These are phyloP conservation scores for Aurelia aurita complex sp. Pacific DNA, from an alignment of 30 jellyfish, hydroid and myxozoan genomes.

Conservation along the genomic window DNA sequence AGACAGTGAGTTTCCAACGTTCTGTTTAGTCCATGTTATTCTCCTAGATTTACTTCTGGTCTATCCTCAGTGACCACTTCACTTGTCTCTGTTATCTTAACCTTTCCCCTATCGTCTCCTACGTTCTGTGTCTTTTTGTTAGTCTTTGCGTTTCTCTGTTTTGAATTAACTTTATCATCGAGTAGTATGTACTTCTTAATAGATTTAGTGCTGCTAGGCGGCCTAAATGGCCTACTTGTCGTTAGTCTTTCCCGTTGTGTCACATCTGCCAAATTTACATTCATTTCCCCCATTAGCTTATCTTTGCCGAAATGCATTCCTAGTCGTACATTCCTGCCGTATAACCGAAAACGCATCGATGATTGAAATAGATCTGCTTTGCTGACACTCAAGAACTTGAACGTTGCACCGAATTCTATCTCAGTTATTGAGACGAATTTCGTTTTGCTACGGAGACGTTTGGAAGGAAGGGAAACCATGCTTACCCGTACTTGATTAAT, in stretches of 20 bases:
- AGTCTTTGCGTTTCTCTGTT: too few species aligned
- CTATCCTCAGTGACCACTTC: too few species aligned
- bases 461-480: constrained; percentile 73
- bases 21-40: too few species aligned
- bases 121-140: too few species aligned
- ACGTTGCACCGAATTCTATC: constrained; percentile 56
- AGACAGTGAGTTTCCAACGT: too few species aligned
- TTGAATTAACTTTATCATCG: too few species aligned
- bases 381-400: constrained; percentile 68
- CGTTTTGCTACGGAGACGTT: constrained; percentile 76
- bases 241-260: constrained; percentile 68
- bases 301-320: constrained; percentile 67
- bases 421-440: constrained; percentile 38
- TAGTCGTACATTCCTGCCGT: constrained; percentile 75
- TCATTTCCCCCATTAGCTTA: constrained; percentile 66
- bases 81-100: too few species aligned
- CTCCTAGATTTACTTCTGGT: too few species aligned
- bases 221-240: constrained; percentile 46
- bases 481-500: constrained; percentile 59
- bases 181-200: too few species aligned
- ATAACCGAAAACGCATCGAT: constrained; percentile 83
- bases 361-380: constrained; percentile 70
- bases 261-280: constrained; percentile 85
- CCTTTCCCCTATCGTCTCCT: too few species aligned
- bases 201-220: too few species aligned